phyloP scores from a whole-genome alignment of 1,140 invertebrate genomes.

The Telenomus remus region DNA sequence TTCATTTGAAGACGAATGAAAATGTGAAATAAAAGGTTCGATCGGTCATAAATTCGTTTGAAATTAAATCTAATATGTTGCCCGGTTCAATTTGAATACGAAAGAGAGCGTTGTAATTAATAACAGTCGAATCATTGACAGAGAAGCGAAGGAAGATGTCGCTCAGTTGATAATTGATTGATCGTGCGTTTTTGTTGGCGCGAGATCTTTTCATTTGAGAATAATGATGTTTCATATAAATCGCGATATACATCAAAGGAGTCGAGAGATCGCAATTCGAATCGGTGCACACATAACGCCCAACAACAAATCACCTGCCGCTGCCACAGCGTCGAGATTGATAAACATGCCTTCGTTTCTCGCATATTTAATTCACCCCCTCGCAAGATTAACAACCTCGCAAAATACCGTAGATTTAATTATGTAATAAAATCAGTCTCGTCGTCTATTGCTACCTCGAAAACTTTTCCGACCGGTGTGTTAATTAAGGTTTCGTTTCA shows the following conservation, averaged over 20 bases:
- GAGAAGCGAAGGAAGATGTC: slow-evolving; percentile 24
- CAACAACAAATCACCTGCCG: slow-evolving; percentile 26
- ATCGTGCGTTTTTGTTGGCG: slow-evolving; percentile 41
- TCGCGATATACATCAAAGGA: slow-evolving; percentile 42
- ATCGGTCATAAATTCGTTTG: too few relatives aligned
- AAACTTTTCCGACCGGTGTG: too few relatives aligned
- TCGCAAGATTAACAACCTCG: too few relatives aligned
- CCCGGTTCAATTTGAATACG: too few relatives aligned
- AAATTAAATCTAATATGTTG: too few relatives aligned
- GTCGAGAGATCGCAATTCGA: background rate
- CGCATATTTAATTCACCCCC: slow-evolving; percentile 12
- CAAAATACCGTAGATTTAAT: too few relatives aligned
- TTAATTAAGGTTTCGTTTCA: too few relatives aligned
- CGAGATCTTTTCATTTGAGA: slow-evolving; percentile 35
- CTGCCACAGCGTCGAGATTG: slow-evolving; percentile 28
- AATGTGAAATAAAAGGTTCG: too few relatives aligned
- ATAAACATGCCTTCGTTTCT: slow-evolving; percentile 29
- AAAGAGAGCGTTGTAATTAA: background rate
- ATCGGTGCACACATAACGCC: too few relatives aligned
- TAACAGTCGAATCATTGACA: slow-evolving; percentile 31
- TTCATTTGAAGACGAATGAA: too few relatives aligned
- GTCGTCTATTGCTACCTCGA: too few relatives aligned
- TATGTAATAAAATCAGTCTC: too few relatives aligned
- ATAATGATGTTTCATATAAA: slow-evolving; percentile 50
- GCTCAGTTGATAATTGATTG: slow-evolving; percentile 40